phyloP scores from a whole-genome alignment of 2,888 invertebrate species.

The Perizoma flavofasciatum region DNA sequence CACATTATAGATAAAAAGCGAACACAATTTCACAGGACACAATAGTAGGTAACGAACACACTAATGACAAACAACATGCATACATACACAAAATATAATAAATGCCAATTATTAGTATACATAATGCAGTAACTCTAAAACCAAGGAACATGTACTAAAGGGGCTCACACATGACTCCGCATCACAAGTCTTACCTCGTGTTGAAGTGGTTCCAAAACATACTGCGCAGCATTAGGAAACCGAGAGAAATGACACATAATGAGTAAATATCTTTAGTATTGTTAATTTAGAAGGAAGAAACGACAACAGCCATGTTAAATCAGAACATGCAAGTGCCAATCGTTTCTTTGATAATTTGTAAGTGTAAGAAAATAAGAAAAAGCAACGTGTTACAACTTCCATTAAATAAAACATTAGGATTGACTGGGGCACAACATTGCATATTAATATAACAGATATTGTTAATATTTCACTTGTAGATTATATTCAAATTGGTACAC shows the following conservation, averaged over 20 bases:
- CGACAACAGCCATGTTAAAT: conserved; percentile 45
- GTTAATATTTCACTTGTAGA: conserved; percentile 38
- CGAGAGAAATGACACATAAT: conserved; percentile 87
- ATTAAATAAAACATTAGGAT: conserved; percentile 80
- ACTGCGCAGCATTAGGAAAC: conserved; percentile 94
- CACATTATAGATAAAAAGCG: conserved; percentile 77
- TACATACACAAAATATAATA: conserved; percentile 42
- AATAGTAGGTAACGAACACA: conserved; percentile 52
- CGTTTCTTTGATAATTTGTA: conserved; percentile 35
- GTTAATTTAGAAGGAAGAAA: conserved; percentile 67
- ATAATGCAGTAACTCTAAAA: conserved; percentile 31
- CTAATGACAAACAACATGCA: conserved; percentile 41
- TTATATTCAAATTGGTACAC: conserved; percentile 29
- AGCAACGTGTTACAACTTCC: conserved; percentile 69
- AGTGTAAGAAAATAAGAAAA: conserved; percentile 67
- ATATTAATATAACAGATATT: conserved; percentile 67
- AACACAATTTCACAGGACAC: conserved; percentile 86
- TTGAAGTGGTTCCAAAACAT: conserved; percentile 99
- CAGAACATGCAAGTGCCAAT: conserved; percentile 72
- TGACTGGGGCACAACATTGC: conserved; percentile 95
- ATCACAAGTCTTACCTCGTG: conserved; percentile 93
- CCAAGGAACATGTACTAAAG: conserved; percentile 29
- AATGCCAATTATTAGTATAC: conserved; percentile 34
- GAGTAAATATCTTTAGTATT: conserved; percentile 71
- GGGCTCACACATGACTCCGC: conserved; percentile 29